Conservation (phyloP, 2,113 vertebrate species). For the Microcebus tavaratra region DNA sequence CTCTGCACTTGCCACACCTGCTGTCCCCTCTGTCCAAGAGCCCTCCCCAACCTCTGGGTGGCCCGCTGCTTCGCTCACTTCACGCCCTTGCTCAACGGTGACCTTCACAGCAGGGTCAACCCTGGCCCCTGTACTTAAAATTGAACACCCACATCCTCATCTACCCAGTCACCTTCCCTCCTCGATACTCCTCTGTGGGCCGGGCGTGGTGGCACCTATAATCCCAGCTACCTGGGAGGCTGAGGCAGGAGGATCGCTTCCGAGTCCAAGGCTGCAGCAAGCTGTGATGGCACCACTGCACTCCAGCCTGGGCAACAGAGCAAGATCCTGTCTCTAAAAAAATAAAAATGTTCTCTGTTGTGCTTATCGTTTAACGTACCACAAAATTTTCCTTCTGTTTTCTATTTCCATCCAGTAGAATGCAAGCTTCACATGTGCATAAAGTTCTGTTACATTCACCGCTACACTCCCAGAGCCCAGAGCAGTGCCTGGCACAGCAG, state of each 20-base stretch:
- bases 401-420: background rate
- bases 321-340: no score
- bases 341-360: background rate
- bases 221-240: no score
- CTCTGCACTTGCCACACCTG: rapidly evolving
- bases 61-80: background rate
- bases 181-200: background rate
- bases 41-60: background rate
- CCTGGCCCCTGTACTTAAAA: background rate
- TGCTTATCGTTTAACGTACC: rapidly evolving
- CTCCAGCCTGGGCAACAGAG: no score
- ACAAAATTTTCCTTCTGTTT: background rate
- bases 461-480: no score
- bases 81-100: background rate
- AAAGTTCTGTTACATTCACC: background rate
- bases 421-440: rapidly evolving
- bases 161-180: background rate
- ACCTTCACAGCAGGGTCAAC: background rate
- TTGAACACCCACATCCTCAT: background rate
- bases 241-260: no score
- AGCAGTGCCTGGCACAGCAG: no score
- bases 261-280: no score
- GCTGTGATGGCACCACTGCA: no score
- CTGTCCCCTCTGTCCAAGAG: background rate
- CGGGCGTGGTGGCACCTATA: no score